Base-by-base conservation (phyloP, 2,888 invertebrate species). In the Hofmannophila pseudospretella region DNA sequence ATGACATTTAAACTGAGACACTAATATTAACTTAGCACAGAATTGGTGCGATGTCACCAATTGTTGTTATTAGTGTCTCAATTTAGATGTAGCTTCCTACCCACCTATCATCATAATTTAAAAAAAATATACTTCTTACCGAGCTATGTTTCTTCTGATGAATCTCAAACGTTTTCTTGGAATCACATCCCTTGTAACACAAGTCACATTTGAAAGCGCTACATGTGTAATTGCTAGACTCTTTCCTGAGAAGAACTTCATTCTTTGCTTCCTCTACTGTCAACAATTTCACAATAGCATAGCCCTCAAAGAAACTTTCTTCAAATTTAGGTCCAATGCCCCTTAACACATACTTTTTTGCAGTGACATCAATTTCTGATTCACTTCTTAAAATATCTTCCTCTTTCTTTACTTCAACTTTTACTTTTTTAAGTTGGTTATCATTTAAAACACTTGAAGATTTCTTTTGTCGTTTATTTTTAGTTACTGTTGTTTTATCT, bases 101-200 rank as follows among this genome's bases (percentile, higher is more conserved):
- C n/a, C n/a, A n/a, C n/a, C n/a, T n/a, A n/a, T n/a, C n/a, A n/a
- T n/a, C n/a, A n/a, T n/a, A n/a, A n/a, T n/a, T n/a, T n/a, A n/a
- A n/a, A n/a, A n/a, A n/a, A n/a, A n/a, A n/a, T n/a, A n/a, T 23
- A 28, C n/a, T n/a, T 37, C 65, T 54, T 43, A 68, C 69, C 38
- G 33, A 13, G 36, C 52, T 60, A 44, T 68, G 68, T 42, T 57
- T 67, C 19, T 62, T 65, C 47, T 49, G 52, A 40, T 68, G 69
- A 45, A 65, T 67, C 0, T 64, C 54, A 48, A 49, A 68, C 10
- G 68, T 51, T 4, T 39, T 14, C 32, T 59, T 49, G 1, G 44
- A 47, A 40, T 58, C 59, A 46, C 49, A 69, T 0, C 66, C 69
- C 47, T 61, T 56, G 28, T 45, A 69, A 22, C 68, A 69, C 20